Percentiles rank a stretch among this genome's conserved stretches.
phyloP scores from a whole-genome alignment of 2,888 invertebrate species.

The Drosophila infuscata region DNA sequence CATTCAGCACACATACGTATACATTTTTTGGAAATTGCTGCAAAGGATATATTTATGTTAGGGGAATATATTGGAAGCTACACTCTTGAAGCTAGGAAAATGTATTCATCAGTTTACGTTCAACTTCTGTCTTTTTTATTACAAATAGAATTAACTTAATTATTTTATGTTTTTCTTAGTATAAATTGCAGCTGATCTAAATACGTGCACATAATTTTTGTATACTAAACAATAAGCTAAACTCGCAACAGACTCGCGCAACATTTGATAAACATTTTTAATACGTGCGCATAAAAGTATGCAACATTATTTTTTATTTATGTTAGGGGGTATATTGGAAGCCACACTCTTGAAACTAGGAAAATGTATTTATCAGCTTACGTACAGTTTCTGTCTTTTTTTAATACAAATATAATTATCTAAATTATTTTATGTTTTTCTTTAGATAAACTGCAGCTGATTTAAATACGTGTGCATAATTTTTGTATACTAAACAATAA shows the following conservation, averaged over 20 bases:
- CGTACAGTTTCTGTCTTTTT: background rate
- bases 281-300: slow-evolving; percentile 64
- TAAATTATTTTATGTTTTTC: background rate
- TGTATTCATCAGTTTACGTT: background rate
- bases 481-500: slow-evolving; percentile 20
- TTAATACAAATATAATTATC: background rate
- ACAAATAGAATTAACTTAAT: background rate
- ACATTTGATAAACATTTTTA: slow-evolving; percentile 52
- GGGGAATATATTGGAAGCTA: background rate
- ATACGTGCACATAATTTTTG: background rate
- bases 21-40: background rate
- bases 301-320: slow-evolving; percentile 57
- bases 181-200: background rate
- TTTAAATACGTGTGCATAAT: background rate
- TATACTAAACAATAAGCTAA: slow-evolving; percentile 22
- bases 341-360: background rate
- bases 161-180: background rate
- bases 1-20: background rate
- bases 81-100: background rate
- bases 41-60: background rate
- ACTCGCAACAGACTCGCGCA: slow-evolving; percentile 3
- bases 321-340: too few relatives aligned
- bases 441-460: background rate
- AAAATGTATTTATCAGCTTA: background rate
- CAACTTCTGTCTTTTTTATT: background rate